A percentile compares a stretch with the other conserved stretches of the same genome.
phyloP scores from a whole-genome alignment of 2,113 vertebrate genomes.

The Scalopus aquaticus region DNA sequence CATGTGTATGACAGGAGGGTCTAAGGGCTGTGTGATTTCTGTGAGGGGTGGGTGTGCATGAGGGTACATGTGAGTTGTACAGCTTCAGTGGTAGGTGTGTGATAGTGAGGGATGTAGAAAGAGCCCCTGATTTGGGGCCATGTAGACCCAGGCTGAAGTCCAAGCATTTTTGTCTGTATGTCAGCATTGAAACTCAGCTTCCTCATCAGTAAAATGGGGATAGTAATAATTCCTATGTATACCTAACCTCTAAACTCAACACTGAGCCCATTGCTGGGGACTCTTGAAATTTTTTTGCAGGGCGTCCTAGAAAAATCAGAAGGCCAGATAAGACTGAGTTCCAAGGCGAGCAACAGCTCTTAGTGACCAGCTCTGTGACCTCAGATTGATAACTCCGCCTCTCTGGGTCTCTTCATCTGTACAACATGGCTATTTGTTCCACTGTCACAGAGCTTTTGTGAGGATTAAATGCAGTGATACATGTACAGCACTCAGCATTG shows the following conservation, averaged over 20 bases:
- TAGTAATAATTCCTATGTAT: neutral
- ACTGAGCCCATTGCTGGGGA: neutral
- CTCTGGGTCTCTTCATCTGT: neutral
- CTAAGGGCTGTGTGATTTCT: neutral
- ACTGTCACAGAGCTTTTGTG: neutral
- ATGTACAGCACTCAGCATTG: neutral
- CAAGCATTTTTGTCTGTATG: neutral
- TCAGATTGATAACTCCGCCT: neutral
- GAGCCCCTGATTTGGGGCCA: neutral
- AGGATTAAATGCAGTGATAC: neutral
- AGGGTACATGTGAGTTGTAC: neutral
- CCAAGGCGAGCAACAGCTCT: neutral
- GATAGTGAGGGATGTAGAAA: neutral
- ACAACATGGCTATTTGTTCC: neutral
- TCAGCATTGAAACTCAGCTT: neutral
- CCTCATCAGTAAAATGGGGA: neutral
- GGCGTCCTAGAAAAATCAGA: neutral
- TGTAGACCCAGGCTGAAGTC: neutral
- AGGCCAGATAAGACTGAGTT: neutral
- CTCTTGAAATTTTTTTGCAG: neutral
- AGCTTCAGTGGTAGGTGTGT: neutral
- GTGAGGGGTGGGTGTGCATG: neutral
- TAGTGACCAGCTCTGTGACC: neutral
- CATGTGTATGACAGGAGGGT: fast-evolving
- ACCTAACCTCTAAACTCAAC: neutral